A percentile compares a stretch with the other conserved stretches of the same genome.
Evolutionary conservation across 2,113 vertebrate species (phyloP).

Genomic region (Polypterus bichir): DNA sequence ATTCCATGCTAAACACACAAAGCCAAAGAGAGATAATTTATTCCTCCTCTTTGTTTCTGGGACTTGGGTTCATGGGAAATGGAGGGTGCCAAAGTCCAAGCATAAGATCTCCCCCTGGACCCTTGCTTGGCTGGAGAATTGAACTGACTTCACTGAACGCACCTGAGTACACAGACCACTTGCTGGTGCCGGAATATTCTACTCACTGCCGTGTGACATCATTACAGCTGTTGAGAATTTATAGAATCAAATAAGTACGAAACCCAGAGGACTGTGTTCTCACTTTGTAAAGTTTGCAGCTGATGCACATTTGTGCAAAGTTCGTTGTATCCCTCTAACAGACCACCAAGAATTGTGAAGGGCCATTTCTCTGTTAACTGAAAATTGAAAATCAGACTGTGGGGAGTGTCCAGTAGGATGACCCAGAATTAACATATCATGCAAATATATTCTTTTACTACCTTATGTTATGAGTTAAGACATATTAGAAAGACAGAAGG

Average conservation of each 20-base stretch:
- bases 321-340: no score
- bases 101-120: conserved; percentile 36
- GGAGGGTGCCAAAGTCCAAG: conserved; percentile 29
- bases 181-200: conserved; percentile 43
- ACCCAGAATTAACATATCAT: no score
- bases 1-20: background rate
- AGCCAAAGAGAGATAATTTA: conserved; percentile 30
- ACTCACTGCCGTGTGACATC: conserved; percentile 50
- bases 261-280: background rate
- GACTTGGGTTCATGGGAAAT: conserved; percentile 36
- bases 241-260: conserved; percentile 19
- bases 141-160: conserved; percentile 47
- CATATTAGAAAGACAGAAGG: no score
- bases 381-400: no score
- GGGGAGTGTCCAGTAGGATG: no score
- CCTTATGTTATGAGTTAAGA: no score
- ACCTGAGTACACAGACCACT: conserved; percentile 57
- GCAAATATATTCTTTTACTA: no score
- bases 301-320: conserved; percentile 1
- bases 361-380: background rate
- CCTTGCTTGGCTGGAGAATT: conserved; percentile 31
- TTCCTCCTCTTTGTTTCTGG: conserved; percentile 29
- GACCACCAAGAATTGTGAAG: conserved; percentile 1
- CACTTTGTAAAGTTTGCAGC: background rate
- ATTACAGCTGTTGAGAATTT: conserved; percentile 58